A percentile compares a stretch with the other conserved stretches of the same genome.
Conservation (phyloP, 2,113 vertebrate species). For the Syngnathoides biaculeatus region DNA sequence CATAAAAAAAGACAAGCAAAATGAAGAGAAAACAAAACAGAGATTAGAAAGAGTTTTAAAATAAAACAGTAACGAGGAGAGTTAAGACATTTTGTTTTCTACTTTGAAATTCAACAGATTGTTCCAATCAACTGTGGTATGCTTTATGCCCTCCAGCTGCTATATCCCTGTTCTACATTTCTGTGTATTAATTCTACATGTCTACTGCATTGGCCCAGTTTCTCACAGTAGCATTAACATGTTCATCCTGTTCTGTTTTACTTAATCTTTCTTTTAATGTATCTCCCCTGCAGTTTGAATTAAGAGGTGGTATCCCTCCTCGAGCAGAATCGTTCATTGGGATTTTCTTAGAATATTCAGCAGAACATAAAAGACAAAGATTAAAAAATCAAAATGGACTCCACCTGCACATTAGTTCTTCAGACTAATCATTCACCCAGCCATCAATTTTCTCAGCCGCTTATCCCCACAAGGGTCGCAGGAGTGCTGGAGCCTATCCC, state of each 20-base stretch:
- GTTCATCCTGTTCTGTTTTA: slow-evolving; percentile 18
- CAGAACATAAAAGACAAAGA: neutral
- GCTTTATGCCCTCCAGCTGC: slow-evolving; percentile 24
- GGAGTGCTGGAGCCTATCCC: too few species aligned
- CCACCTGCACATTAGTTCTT: too few species aligned
- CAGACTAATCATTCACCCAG: too few species aligned
- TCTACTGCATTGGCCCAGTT: slow-evolving; percentile 47
- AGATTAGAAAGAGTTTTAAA: slow-evolving; percentile 56
- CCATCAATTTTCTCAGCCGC: too few species aligned
- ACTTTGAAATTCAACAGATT: slow-evolving; percentile 20
- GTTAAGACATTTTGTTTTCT: slow-evolving; percentile 21
- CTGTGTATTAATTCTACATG: slow-evolving; percentile 11
- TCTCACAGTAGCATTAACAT: slow-evolving; percentile 20
- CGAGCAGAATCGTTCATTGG: neutral
- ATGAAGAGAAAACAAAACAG: slow-evolving; percentile 14
- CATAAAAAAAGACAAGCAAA: slow-evolving; percentile 1
- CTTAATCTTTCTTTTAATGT: slow-evolving; percentile 5
- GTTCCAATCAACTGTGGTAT: slow-evolving; percentile 18
- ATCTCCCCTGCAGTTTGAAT: slow-evolving; percentile 1
- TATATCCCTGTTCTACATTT: slow-evolving; percentile 18
- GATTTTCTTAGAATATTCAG: neutral
- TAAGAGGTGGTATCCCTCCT: neutral
- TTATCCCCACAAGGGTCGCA: too few species aligned
- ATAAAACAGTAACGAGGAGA: slow-evolving; percentile 22
- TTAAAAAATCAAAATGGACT: too few species aligned